These are phyloP conservation scores for Epinotia bilunana DNA, from an alignment of 2,888 invertebrate genomes.

Conservation along the genomic window DNA sequence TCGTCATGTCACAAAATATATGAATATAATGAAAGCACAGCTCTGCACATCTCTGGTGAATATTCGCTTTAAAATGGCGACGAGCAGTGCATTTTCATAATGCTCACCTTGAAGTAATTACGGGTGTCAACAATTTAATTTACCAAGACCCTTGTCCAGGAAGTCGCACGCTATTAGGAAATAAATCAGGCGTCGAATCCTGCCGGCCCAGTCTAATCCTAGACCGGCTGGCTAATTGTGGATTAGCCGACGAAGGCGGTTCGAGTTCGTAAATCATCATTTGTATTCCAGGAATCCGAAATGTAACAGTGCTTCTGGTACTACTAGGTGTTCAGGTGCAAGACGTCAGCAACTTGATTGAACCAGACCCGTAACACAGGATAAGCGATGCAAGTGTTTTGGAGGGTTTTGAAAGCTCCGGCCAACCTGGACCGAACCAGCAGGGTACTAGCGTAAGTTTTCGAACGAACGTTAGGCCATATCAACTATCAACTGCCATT, in stretches of 20 bases:
- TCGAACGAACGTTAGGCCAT: too few species aligned
- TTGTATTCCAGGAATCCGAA: slow-evolving; percentile 18
- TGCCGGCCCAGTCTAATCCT: slow-evolving; percentile 19
- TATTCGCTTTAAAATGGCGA: background rate
- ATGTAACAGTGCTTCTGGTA: slow-evolving; percentile 10
- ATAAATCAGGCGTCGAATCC: slow-evolving; percentile 29
- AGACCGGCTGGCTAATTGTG: slow-evolving; percentile 22
- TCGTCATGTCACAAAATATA: too few species aligned
- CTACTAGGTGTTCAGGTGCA: background rate
- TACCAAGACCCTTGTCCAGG: slow-evolving; percentile 4
- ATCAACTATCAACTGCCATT: too few species aligned
- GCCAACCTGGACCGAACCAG: too few species aligned
- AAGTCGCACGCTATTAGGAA: slow-evolving; percentile 7
- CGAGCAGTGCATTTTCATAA: background rate
- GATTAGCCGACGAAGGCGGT: slow-evolving; percentile 30
- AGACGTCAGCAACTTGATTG: too few species aligned
- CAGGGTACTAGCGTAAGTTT: too few species aligned
- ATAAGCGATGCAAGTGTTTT: too few species aligned
- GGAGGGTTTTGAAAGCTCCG: too few species aligned
- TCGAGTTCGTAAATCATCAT: slow-evolving; percentile 37
- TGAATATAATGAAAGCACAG: too few species aligned
- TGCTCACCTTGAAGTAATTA: background rate
- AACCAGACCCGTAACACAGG: too few species aligned
- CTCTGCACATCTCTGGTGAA: background rate
- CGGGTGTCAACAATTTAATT: background rate